A percentile compares a stretch with the other conserved stretches of the same genome.
phyloP scores from a whole-genome alignment of 2,888 invertebrate species.

The Suillia variegata region DNA sequence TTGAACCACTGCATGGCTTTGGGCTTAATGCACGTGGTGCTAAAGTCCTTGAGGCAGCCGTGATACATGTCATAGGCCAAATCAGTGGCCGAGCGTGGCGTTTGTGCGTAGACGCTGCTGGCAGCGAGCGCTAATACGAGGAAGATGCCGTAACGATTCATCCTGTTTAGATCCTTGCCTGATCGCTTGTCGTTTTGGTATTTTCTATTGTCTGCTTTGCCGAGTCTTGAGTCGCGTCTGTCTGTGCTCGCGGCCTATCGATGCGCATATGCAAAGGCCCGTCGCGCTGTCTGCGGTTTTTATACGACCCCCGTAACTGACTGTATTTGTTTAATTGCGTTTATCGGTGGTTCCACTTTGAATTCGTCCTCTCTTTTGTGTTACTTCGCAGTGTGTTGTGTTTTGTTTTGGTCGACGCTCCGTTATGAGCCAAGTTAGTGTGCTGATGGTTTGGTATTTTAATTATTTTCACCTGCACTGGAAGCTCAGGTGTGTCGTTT shows the following conservation, averaged over 20 bases:
- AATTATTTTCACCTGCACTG: slow-evolving; percentile 37
- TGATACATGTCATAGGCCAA: slow-evolving; percentile 71
- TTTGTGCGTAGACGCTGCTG: slow-evolving; percentile 61
- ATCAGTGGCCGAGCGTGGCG: slow-evolving; percentile 66
- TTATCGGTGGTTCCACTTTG: slow-evolving; percentile 28
- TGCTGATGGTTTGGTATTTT: no score
- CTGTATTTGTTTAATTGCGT: slow-evolving; percentile 51
- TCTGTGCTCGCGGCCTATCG: slow-evolving; percentile 53
- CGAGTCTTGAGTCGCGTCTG: slow-evolving; percentile 40
- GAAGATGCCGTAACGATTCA: slow-evolving; percentile 46
- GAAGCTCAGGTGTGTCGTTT: no score
- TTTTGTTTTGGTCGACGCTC: slow-evolving; percentile 29
- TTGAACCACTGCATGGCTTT: slow-evolving; percentile 78
- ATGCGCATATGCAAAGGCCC: slow-evolving; percentile 57
- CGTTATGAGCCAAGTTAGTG: slow-evolving; percentile 32
- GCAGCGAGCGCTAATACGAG: slow-evolving; percentile 41
- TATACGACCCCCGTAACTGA: slow-evolving; percentile 59
- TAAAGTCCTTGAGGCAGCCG: slow-evolving; percentile 72
- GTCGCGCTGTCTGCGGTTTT: slow-evolving; percentile 53
- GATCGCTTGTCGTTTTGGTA: slow-evolving; percentile 14
- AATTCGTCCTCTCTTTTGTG: slow-evolving; percentile 21
- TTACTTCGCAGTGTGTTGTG: slow-evolving; percentile 25
- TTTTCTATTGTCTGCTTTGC: neutral
- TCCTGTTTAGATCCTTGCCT: slow-evolving; percentile 37
- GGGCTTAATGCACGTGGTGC: slow-evolving; percentile 76